Base-by-base conservation (phyloP, 1,140 invertebrate species). In the Musca domestica region DNA sequence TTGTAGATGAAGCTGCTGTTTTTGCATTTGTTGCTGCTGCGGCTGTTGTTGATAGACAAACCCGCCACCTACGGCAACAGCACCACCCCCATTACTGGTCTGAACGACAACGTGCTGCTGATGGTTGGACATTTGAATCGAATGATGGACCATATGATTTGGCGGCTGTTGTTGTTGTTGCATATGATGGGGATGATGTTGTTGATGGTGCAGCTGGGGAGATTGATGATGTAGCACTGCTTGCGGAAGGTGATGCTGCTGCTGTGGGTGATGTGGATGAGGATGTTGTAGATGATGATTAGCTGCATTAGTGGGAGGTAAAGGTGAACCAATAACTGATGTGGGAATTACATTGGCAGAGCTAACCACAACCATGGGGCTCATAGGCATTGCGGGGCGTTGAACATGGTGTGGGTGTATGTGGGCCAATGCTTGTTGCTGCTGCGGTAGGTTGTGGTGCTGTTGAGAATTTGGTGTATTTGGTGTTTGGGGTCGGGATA, bases 401-500 rank as follows among this genome's bases (percentile, higher is more conserved):
- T 61, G 49, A 46, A 70, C 67, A 49, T 69, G 68, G 47, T 74
- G 73, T 64, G 70, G 67, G 58, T 58, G 54, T 1, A 27, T 14
- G 14, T 58, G 54, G 34, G 10, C 4, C 4, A 41, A 1, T 27
- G 23, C 2, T 58, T 69, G 72, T 61, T 73, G 72, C 54, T 67
- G 72, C 58, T 67, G 71, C 56, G 54, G n/a, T 41, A 34, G 56
- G 10, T 4, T 41, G 4, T 41, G 34, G 10, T 41, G 34, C 9
- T 30, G 27, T 41, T 41, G 34, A 7, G 34, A 41, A 41, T 61
- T 61, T 34, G 56, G 19, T n/a, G 56, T 61, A 12, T 12, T 41
- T 2, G 34, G 34, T 10, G 34, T 41, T 12, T 41, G 34, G 10
- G 34, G 34, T 10, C 34, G 4, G 10, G 34, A 41, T 12, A 41